Conservation (phyloP, 2,888 invertebrate genomes). For the Erebia palarica region DNA sequence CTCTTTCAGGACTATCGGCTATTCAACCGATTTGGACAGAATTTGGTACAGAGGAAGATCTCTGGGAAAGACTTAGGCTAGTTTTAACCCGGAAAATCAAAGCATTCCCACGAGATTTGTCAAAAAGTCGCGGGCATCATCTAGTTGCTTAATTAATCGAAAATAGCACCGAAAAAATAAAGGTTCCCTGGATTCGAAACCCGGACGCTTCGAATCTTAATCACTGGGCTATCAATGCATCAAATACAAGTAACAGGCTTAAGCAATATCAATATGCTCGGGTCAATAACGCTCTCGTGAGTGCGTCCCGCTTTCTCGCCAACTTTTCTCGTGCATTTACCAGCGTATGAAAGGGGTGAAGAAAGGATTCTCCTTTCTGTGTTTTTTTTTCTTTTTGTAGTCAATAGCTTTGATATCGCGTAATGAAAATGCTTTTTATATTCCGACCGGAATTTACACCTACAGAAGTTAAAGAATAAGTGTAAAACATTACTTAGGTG, state of each 20-base stretch:
- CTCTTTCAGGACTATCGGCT: no score
- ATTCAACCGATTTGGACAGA: no score
- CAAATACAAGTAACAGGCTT: constrained; percentile 47
- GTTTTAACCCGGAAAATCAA: no score
- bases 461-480: neutral
- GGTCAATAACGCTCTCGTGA: constrained; percentile 39
- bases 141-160: no score
- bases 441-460: neutral
- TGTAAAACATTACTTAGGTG: no score
- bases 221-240: constrained; percentile 11
- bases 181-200: no score
- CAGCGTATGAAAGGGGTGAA: constrained; percentile 34
- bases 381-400: constrained; percentile 20
- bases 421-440: constrained; percentile 26
- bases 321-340: constrained; percentile 33
- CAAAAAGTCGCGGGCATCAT: no score
- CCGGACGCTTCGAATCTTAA: no score
- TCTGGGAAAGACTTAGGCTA: no score
- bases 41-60: no score
- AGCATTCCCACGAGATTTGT: no score
- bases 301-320: constrained; percentile 38
- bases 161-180: no score
- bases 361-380: constrained; percentile 23
- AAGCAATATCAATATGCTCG: constrained; percentile 42
- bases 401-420: constrained; percentile 33